Conservation (phyloP, 2,113 vertebrate species). For the Plestiodon gilberti region DNA sequence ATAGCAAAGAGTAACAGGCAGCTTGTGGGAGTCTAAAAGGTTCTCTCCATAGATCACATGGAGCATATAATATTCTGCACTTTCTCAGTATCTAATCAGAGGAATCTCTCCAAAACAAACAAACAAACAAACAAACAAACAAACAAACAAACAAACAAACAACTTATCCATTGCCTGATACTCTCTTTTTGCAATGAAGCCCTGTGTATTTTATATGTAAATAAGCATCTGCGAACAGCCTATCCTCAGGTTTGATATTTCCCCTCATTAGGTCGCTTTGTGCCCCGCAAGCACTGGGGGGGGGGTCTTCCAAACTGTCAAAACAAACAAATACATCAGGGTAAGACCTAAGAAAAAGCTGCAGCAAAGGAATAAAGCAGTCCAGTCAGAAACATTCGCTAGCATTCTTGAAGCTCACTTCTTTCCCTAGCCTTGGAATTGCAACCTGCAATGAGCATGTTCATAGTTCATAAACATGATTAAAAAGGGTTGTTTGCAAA, state of each 20-base stretch:
- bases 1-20: too few relatives aligned
- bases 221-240: not conserved
- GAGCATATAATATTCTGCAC: too few relatives aligned
- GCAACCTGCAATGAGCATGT: conserved; percentile 26
- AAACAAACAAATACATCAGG: too few relatives aligned
- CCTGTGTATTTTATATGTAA: too few relatives aligned
- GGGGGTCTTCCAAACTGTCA: conserved; percentile 19
- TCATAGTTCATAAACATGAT: conserved; percentile 55
- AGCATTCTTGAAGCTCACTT: conserved; percentile 32
- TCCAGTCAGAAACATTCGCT: conserved; percentile 9
- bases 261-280: not conserved
- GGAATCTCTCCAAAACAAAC: too few relatives aligned
- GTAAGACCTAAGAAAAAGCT: not conserved
- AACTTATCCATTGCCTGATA: too few relatives aligned
- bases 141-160: too few relatives aligned
- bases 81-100: too few relatives aligned
- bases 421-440: conserved; percentile 57
- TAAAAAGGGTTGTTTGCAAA: conserved; percentile 59
- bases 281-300: not conserved
- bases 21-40: too few relatives aligned
- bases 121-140: too few relatives aligned
- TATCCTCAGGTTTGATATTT: not conserved
- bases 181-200: too few relatives aligned
- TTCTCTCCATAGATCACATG: too few relatives aligned
- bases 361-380: not conserved